Evolutionary conservation across 2,888 invertebrate genomes (phyloP).

Genomic region (Agonopterix subpropinquella): DNA sequence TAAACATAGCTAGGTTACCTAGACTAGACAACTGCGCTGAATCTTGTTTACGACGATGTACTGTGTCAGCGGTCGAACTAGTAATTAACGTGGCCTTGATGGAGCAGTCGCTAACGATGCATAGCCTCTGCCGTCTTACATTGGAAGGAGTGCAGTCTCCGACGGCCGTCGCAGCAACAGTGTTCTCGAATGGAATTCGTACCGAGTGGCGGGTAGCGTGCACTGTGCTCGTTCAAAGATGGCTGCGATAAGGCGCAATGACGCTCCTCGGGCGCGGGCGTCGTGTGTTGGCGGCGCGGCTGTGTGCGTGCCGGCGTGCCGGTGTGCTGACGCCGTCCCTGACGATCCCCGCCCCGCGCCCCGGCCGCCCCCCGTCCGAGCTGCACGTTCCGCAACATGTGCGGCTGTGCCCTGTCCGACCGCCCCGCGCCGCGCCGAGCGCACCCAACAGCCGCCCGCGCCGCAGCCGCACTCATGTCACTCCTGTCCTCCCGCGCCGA

Average conservation of each 20-base stretch:
- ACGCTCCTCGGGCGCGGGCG: slow-evolving; percentile 67
- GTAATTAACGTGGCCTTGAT: slow-evolving; percentile 66
- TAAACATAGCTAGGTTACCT: slow-evolving; percentile 4
- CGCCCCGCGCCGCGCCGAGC: slow-evolving; percentile 22
- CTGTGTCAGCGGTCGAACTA: slow-evolving; percentile 47
- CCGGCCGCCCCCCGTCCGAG: slow-evolving; percentile 20
- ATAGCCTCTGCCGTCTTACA: slow-evolving; percentile 30
- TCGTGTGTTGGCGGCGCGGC: slow-evolving; percentile 48
- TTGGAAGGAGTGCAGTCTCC: slow-evolving; percentile 54
- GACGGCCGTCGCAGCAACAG: slow-evolving; percentile 48
- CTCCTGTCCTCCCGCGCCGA: slow-evolving; percentile 51
- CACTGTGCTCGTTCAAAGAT: slow-evolving; percentile 70
- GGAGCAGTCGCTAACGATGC: slow-evolving; percentile 38
- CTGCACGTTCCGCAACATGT: slow-evolving; percentile 71
- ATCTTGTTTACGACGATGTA: slow-evolving; percentile 37
- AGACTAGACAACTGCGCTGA: slow-evolving; percentile 14
- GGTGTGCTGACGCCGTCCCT: slow-evolving; percentile 56
- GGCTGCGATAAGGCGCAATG: slow-evolving; percentile 71
- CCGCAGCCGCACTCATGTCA: slow-evolving; percentile 26
- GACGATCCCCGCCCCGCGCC: slow-evolving; percentile 30
- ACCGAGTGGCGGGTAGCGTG: slow-evolving; percentile 65
- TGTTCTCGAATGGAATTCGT: slow-evolving; percentile 64
- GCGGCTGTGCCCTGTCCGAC: slow-evolving; percentile 38
- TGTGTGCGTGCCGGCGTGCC: slow-evolving; percentile 52
- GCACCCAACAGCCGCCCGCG: slow-evolving; percentile 46